Evolutionary conservation across 2,113 vertebrate genomes (phyloP).

Genomic region (Odocoileus hemionus): DNA sequence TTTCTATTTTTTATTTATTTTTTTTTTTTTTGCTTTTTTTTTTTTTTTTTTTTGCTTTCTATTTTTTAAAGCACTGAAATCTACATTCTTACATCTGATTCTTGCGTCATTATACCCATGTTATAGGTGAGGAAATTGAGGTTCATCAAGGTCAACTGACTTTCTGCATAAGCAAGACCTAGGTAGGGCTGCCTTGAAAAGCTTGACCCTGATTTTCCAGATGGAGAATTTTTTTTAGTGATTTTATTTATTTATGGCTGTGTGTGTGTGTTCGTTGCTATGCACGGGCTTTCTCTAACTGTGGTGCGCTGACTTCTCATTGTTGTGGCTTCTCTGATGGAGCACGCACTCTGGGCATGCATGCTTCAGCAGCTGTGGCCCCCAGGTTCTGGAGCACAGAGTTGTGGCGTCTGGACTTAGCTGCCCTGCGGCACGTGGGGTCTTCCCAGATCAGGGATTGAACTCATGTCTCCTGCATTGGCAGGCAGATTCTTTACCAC

Average conservation of each 20-base stretch:
- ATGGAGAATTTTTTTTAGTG: background rate
- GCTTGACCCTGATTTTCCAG: background rate
- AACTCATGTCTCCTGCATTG: background rate
- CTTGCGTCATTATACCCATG: background rate
- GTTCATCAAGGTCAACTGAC: background rate
- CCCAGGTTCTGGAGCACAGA: background rate
- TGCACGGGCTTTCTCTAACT: background rate
- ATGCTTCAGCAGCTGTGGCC: background rate
- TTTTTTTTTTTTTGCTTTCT: too few relatives aligned
- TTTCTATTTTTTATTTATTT: conserved; percentile 13
- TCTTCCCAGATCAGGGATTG: background rate
- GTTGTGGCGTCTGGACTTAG: background rate
- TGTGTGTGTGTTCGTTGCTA: background rate
- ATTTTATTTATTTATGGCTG: background rate
- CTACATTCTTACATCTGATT: background rate
- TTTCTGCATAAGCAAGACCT: background rate
- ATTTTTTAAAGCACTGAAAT: background rate
- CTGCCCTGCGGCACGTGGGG: background rate
- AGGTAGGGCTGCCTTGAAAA: background rate
- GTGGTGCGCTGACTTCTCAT: background rate
- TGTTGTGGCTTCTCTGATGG: background rate
- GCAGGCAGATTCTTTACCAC: background rate
- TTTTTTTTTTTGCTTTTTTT: too few relatives aligned
- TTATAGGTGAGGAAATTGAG: background rate
- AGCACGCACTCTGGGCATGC: background rate